A percentile compares a stretch with the other conserved stretches of the same genome.
phyloP scores from a whole-genome alignment of 2,797 vertebrate genomes.

The Staurois parvus region DNA sequence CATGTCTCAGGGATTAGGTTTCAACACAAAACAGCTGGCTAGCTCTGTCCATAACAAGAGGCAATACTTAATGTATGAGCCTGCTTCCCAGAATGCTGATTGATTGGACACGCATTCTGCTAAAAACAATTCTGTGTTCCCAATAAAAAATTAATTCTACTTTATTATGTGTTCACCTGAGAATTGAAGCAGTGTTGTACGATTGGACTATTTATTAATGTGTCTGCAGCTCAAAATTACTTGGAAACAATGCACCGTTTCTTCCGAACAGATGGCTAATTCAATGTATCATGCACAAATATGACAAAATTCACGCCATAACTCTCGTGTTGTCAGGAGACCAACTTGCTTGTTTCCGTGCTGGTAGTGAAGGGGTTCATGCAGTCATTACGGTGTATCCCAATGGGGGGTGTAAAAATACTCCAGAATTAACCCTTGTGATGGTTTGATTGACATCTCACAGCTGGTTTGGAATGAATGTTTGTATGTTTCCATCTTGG shows the following conservation, averaged over 20 bases:
- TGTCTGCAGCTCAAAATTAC: slow-evolving; percentile 45
- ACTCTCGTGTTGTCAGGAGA: slow-evolving; percentile 32
- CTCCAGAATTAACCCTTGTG: slow-evolving; percentile 21
- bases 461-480: slow-evolving; percentile 15
- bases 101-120: slow-evolving; percentile 62
- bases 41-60: slow-evolving; percentile 47
- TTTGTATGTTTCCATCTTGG: not conserved
- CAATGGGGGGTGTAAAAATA: slow-evolving; percentile 26
- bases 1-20: slow-evolving; percentile 55
- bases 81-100: slow-evolving; percentile 59
- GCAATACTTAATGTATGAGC: slow-evolving; percentile 59
- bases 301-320: slow-evolving; percentile 36
- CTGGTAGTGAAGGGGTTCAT: slow-evolving; percentile 24
- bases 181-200: slow-evolving; percentile 29
- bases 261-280: slow-evolving; percentile 53
- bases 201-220: slow-evolving; percentile 46
- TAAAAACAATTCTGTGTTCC: slow-evolving; percentile 56
- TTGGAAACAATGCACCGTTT: slow-evolving; percentile 38
- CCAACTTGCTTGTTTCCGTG: slow-evolving; percentile 9
- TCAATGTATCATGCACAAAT: slow-evolving; percentile 52
- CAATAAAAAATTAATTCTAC: slow-evolving; percentile 61
- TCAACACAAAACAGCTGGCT: slow-evolving; percentile 60
- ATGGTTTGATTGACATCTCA: slow-evolving; percentile 38
- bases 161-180: slow-evolving; percentile 60
- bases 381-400: slow-evolving; percentile 1